Percentiles rank a stretch among this genome's conserved stretches.
Conservation (phyloP, 2,113 vertebrate genomes). For the Eretmodus cyanostictus region DNA sequence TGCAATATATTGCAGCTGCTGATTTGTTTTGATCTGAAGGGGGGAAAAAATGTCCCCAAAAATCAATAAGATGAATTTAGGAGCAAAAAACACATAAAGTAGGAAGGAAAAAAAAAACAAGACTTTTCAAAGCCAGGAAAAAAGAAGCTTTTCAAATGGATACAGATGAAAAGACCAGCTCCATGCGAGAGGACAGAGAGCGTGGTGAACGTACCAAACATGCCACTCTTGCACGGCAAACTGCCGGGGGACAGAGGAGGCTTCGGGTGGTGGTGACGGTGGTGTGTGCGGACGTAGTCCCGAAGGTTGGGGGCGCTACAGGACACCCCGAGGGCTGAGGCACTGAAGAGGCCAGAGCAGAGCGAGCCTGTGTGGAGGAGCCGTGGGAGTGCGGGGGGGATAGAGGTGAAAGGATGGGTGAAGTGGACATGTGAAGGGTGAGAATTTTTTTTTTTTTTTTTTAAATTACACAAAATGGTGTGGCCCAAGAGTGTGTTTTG, state of each 20-base stretch:
- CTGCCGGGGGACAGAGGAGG: slow-evolving; percentile 83
- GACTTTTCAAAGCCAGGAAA: background rate
- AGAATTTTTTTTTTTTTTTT: slow-evolving; percentile 27
- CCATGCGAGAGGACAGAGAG: background rate
- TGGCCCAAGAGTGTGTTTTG: background rate
- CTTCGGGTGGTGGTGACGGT: slow-evolving; percentile 77
- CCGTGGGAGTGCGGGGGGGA: background rate
- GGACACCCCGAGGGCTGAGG: slow-evolving; percentile 91
- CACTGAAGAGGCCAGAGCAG: slow-evolving; percentile 95
- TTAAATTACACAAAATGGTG: slow-evolving; percentile 22
- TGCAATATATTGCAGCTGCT: background rate
- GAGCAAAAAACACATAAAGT: background rate
- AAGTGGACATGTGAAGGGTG: background rate
- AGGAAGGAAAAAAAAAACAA: background rate
- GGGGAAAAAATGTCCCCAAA: background rate
- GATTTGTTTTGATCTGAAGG: background rate
- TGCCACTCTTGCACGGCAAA: slow-evolving; percentile 80
- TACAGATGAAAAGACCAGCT: background rate
- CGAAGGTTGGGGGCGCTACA: slow-evolving; percentile 96
- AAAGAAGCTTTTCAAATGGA: background rate
- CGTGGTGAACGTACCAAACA: slow-evolving; percentile 79
- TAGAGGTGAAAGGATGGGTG: background rate
- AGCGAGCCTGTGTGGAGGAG: slow-evolving; percentile 82
- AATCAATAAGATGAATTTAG: background rate
- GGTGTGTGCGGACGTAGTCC: slow-evolving; percentile 89